These are phyloP conservation scores for Anolis sagrei DNA, from an alignment of 2,113 vertebrate species.

Conservation along the genomic window DNA sequence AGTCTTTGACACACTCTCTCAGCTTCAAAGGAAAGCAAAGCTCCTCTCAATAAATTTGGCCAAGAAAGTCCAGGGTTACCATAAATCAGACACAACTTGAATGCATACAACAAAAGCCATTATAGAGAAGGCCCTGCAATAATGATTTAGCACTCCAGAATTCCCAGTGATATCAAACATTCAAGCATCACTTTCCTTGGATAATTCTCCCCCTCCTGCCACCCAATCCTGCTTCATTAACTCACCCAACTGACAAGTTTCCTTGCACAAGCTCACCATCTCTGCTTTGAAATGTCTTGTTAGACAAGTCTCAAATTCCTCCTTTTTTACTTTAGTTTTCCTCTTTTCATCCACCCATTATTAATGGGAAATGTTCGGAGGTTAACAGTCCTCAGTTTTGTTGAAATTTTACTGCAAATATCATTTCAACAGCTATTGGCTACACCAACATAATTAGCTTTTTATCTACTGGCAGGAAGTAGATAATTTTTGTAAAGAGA, in stretches of 20 bases:
- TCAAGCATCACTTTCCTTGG: slow-evolving; percentile 66
- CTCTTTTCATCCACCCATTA: slow-evolving; percentile 48
- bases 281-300: slow-evolving; percentile 72
- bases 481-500: slow-evolving; percentile 28
- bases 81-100: too few relatives aligned
- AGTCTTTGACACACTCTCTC: too few relatives aligned
- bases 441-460: slow-evolving; percentile 43
- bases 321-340: slow-evolving; percentile 6
- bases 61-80: too few relatives aligned
- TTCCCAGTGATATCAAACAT: slow-evolving; percentile 59
- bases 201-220: slow-evolving; percentile 62
- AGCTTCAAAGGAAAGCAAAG: too few relatives aligned
- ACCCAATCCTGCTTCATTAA: slow-evolving; percentile 63
- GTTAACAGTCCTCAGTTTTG: slow-evolving; percentile 53
- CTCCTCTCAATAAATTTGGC: too few relatives aligned
- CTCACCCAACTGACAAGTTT: slow-evolving; percentile 68
- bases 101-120: background rate
- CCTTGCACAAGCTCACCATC: slow-evolving; percentile 65
- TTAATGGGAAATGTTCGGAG: slow-evolving; percentile 54
- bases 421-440: slow-evolving; percentile 36
- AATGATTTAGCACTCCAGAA: slow-evolving; percentile 53
- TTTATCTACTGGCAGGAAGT: slow-evolving; percentile 44
- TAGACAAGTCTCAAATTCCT: slow-evolving; percentile 69
- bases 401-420: slow-evolving; percentile 41
- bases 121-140: slow-evolving; percentile 36